These are phyloP conservation scores for Zosterops lateralis DNA, from an alignment of 2,113 vertebrate genomes.

Conservation along the genomic window DNA sequence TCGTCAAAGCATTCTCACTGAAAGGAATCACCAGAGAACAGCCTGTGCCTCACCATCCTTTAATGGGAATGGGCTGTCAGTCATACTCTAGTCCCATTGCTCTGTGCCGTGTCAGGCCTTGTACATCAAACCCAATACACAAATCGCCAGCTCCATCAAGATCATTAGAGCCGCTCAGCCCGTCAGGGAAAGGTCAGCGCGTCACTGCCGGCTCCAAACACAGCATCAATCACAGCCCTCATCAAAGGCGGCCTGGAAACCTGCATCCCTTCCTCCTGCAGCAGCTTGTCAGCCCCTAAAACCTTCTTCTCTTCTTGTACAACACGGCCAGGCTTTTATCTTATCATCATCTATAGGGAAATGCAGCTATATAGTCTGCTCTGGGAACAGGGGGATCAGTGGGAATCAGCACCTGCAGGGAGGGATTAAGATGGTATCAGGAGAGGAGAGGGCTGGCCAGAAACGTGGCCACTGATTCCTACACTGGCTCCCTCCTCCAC, in stretches of 20 bases:
- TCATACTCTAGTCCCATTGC: background rate
- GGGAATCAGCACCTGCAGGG: background rate
- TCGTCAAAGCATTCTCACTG: background rate
- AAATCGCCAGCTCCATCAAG: conserved; percentile 41
- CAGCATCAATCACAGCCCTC: conserved; percentile 68
- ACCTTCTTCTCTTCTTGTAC: background rate
- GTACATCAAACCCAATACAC: conserved; percentile 44
- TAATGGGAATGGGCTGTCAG: conserved; percentile 42
- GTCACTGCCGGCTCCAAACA: background rate
- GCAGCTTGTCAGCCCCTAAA: background rate
- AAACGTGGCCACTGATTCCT: background rate
- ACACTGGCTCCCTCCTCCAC: rapidly evolving
- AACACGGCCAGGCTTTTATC: background rate
- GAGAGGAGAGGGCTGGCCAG: background rate
- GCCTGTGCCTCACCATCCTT: background rate
- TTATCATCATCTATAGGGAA: background rate
- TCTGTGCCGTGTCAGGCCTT: background rate
- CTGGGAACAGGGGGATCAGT: background rate
- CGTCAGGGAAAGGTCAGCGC: conserved; percentile 33
- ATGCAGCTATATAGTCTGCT: background rate
- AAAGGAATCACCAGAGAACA: conserved; percentile 26
- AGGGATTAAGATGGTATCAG: background rate
- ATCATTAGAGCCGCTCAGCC: conserved; percentile 64
- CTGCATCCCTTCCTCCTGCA: background rate
- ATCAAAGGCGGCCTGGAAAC: conserved; percentile 59